Base-by-base conservation (phyloP, 92 coral and sea anemone species). In the Epizoanthus rinbou region DNA sequence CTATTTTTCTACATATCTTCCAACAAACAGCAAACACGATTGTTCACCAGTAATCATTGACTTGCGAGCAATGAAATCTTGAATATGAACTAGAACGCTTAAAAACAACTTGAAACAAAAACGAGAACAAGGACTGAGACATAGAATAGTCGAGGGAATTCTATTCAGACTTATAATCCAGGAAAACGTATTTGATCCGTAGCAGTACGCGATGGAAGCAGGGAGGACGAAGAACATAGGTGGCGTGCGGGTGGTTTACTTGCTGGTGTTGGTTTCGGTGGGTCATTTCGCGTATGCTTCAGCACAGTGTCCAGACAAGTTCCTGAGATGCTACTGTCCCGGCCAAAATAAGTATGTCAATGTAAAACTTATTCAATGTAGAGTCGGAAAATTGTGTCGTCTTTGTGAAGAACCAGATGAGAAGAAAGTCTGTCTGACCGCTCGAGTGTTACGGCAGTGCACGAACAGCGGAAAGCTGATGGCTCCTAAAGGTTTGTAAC, bases 251-350 rank as follows among this genome's bases (percentile, higher is more conserved):
- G 69, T 2, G 69, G 28, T 25, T 11, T 19, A 64, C 17, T 35
- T 67, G 8, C 50, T 67, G 3, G 73, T 31, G 19, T 16, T 67
- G 11, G 22, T 67, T 14, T 28, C 39, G n/a, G 3, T 33, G 50
- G 47, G 16, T 15, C 73, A 67, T 5, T 35, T 31, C 43, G 41
- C 5, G n/a, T n/a, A 16, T 41, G 43, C 39, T 67, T 33, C 73
- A 33, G 73, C 50, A 67, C 18, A 67, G 33, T 67, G 73, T 9
- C 50, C 73, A 28, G 73, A 67, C 73, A 67, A 67, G 50, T 37
- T 28, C 19, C 19, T 67, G 21, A 67, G 21, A 28, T 67, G 73
- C 50, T 14, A 6, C 21, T 67, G 73, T 67, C 23, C 73, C 3
- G 47, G 73, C 15, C 54, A 50, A 50, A 50, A 18, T 3, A 67